phyloP scores from a whole-genome alignment of 37 sponge, comb jelly and placozoan species.

The Crambe crambe region DNA sequence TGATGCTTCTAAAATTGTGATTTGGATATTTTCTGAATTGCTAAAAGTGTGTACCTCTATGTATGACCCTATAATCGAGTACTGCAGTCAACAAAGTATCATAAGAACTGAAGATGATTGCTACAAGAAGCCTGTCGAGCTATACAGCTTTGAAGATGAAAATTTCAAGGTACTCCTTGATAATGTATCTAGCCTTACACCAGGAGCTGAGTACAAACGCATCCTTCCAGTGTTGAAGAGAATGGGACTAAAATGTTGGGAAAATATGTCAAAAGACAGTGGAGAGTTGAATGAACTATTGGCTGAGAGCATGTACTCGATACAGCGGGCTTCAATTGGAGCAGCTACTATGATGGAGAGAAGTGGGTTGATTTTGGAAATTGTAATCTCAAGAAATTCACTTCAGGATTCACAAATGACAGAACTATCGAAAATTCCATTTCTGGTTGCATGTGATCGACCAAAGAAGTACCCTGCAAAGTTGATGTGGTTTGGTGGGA shows the following conservation, averaged over 20 bases:
- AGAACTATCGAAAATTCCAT: background rate
- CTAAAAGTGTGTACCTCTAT: no score
- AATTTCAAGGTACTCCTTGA: conserved; percentile 33
- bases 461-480: background rate
- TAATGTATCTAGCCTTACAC: conserved; percentile 8
- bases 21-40: conserved; percentile 27
- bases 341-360: background rate
- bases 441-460: background rate
- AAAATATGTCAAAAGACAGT: background rate
- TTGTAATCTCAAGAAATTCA: no score
- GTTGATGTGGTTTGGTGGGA: background rate
- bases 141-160: conserved; percentile 42
- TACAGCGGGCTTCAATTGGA: background rate
- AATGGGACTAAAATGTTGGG: conserved; percentile 51
- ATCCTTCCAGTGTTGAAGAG: background rate
- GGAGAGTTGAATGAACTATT: background rate
- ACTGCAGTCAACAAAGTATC: background rate
- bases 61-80: no score
- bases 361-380: conserved; percentile 1
- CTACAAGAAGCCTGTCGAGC: background rate
- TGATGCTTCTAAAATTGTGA: conserved; percentile 21
- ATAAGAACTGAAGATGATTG: background rate
- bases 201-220: background rate
- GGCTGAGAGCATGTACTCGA: background rate
- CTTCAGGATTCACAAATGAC: no score